Evolutionary conservation across 23 tunicate genomes (phyloP), one percentile per base, ranked within the genome.

Genomic region (Trididemnum miniatum): DNA sequence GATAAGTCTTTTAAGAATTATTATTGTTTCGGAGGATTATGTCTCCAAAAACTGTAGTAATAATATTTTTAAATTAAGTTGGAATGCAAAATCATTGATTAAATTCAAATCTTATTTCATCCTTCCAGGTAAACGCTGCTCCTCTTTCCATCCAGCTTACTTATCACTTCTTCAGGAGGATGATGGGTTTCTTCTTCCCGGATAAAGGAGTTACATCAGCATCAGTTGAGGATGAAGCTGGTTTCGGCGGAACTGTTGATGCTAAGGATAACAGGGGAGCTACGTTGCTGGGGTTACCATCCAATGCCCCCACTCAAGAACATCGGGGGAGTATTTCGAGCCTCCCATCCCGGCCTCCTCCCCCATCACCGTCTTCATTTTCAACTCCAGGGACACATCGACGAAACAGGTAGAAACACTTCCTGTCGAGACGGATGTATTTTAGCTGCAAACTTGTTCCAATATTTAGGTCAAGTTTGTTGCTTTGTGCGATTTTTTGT

Each of bases 61-160:
- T n/a, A n/a, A n/a, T n/a, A n/a, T n/a, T n/a, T n/a, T n/a, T n/a
- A n/a, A n/a, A n/a, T n/a, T n/a, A n/a, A n/a, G n/a, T n/a, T n/a
- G n/a, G n/a, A n/a, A n/a, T n/a, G n/a, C n/a, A n/a, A n/a, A n/a
- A n/a, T n/a, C n/a, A n/a, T n/a, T n/a, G n/a, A n/a, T n/a, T n/a
- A n/a, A n/a, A n/a, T n/a, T n/a, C n/a, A n/a, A n/a, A n/a, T n/a
- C n/a, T n/a, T n/a, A n/a, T n/a, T n/a, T n/a, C n/a, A n/a, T n/a
- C n/a, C n/a, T n/a, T n/a, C 31, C 87, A 93, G 96, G 94, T 95
- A 39, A 90, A 95, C 73, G 91, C 93, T 0, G 84, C 74, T 20
- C 99, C 96, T 28, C 91, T 95, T 5, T 78, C 84, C 65, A 89
- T 95, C 65, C 96, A 89, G 44, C 83, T 90, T n/a, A 87, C 96